Evolutionary conservation across 2,888 invertebrate species (phyloP), one percentile per base, ranked within the genome.

Genomic region (Nemurella pictetii): DNA sequence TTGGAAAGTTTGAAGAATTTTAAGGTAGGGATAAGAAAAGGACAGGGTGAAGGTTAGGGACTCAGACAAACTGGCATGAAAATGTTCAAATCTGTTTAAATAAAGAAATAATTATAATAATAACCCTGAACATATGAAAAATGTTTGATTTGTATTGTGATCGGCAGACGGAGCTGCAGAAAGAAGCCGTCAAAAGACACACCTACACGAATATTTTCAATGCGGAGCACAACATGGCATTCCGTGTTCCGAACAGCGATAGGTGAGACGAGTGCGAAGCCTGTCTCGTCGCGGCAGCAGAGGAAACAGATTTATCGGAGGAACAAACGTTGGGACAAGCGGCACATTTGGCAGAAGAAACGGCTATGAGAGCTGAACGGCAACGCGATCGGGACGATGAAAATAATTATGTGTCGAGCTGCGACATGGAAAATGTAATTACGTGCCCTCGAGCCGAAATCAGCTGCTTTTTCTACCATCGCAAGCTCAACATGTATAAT

Each of bases 381-480:
- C 12, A 86, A 74, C 29, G 28, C 30, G 83, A 83, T 26, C 29
- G 35, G n/a, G 27, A 27, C 27, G 29, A 72, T 7, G n/a, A 83
- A 26, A 29, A 28, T n/a, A 73, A 7, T n/a, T 25, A 72, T 28
- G 74, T 83, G 5, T 26, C 73, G 15, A n/a, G 29, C 12, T 83
- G 72, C 29, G 83, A 83, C 27, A 30, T 83, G 75, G 74, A 80
- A 36, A 81, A 81, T 55, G 81, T 81, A 25, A 36, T 81, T n/a
- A 81, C 81, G 36, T 80, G 80, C n/a, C 82, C 85, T 0, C 20
- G 84, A 29, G 83, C 85, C 28, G 85, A 86, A 29, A 27, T 86
- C 28, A 84, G 84, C 80, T 32, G 80, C 80, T 86, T 86, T 73
- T 86, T 86, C 29, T 86, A 86, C 84, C 85, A 87, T 84, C 72